Percentiles rank a stretch among this genome's conserved stretches.
These are phyloP conservation scores for Clarias magur DNA, from an alignment of 2,113 vertebrate genomes.

Conservation along the genomic window DNA sequence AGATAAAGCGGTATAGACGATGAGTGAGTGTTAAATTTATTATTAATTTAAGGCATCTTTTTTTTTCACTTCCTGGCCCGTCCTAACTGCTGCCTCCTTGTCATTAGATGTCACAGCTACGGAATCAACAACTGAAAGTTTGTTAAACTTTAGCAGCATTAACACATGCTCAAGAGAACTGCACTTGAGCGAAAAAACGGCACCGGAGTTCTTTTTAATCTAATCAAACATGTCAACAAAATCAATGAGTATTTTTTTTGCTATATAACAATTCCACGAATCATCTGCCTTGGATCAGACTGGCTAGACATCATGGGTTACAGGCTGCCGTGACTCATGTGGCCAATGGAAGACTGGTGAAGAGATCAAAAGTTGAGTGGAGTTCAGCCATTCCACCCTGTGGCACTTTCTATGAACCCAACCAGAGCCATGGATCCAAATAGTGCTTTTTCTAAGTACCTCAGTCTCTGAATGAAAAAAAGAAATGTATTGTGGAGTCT, in stretches of 20 bases:
- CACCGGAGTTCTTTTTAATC: too few species aligned
- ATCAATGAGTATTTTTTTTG: neutral
- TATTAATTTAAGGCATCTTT: too few species aligned
- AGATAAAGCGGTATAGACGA: too few species aligned
- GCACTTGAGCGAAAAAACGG: too few species aligned
- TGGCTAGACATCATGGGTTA: neutral
- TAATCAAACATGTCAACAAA: too few species aligned
- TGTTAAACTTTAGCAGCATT: too few species aligned
- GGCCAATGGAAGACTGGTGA: neutral
- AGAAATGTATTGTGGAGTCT: constrained; percentile 11
- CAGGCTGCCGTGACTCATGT: neutral
- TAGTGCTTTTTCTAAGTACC: neutral
- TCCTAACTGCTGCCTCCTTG: too few species aligned
- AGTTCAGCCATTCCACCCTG: constrained; percentile 2
- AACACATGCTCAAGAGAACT: too few species aligned
- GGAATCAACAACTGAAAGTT: too few species aligned
- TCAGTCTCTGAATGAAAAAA: constrained; percentile 15
- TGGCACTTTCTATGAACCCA: neutral
- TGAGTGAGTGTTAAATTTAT: too few species aligned
- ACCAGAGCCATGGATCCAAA: neutral
- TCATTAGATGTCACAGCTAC: too few species aligned
- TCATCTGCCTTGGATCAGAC: neutral
- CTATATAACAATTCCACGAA: neutral
- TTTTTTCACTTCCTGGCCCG: too few species aligned
- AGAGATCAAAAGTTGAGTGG: neutral